These are phyloP conservation scores for Stichodactyla mertensii DNA, from an alignment of 64 coral and sea anemone genomes.

Conservation along the genomic window DNA sequence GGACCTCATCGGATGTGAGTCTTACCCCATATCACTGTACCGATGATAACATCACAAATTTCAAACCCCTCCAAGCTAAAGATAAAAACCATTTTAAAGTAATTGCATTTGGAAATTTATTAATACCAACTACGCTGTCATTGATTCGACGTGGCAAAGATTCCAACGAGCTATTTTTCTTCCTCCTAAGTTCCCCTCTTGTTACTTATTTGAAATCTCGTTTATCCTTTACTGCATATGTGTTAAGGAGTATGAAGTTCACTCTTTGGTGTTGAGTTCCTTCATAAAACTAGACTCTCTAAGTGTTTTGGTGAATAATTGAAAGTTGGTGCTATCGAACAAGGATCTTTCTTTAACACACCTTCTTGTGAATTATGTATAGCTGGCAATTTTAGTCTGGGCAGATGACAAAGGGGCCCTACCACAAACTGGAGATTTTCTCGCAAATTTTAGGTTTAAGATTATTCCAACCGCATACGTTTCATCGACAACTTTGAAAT, in stretches of 20 bases:
- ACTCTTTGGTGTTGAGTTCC: neutral
- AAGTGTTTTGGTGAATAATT: neutral
- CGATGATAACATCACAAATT: neutral
- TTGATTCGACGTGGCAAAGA: neutral
- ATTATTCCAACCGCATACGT: neutral
- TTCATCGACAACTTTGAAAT: neutral
- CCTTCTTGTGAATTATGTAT: conserved; percentile 5
- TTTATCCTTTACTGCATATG: too few relatives aligned
- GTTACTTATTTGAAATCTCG: neutral
- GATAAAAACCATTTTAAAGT: neutral
- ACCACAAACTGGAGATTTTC: neutral
- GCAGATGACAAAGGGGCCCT: neutral
- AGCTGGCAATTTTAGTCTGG: neutral
- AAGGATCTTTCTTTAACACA: conserved; percentile 21
- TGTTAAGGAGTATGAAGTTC: neutral
- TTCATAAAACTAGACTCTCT: neutral
- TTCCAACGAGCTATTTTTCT: neutral
- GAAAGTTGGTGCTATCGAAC: neutral
- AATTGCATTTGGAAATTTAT: conserved; percentile 6
- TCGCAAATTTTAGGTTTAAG: neutral
- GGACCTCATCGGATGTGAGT: neutral
- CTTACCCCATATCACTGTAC: neutral
- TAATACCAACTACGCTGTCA: neutral
- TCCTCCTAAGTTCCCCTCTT: neutral
- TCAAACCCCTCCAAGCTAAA: neutral